These are phyloP conservation scores for Solenopsis invicta DNA, from an alignment of 1,140 invertebrate species.

Conservation along the genomic window DNA sequence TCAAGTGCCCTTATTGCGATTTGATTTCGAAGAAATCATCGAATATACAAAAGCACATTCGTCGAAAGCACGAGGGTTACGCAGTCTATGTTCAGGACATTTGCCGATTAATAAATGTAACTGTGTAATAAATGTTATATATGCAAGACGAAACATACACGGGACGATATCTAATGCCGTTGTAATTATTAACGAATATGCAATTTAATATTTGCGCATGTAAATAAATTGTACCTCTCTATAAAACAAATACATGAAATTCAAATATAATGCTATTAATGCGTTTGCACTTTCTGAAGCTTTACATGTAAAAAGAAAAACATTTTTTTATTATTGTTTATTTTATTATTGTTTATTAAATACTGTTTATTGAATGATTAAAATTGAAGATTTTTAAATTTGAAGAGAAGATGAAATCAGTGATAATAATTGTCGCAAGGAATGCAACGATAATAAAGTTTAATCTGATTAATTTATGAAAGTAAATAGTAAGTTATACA, in stretches of 20 bases:
- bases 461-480: background rate
- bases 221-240: background rate
- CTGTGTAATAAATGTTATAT: background rate
- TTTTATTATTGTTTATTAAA: background rate
- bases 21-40: conserved; percentile 84
- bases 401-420: background rate
- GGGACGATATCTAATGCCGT: background rate
- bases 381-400: conserved; percentile 3
- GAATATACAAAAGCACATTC: conserved; percentile 81
- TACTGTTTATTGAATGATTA: background rate
- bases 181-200: background rate
- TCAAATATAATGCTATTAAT: background rate
- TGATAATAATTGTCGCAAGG: background rate
- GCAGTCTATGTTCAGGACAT: conserved; percentile 75
- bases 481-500: background rate
- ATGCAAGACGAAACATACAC: background rate
- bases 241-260: conserved; percentile 10
- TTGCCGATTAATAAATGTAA: background rate
- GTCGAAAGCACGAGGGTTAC: conserved; percentile 73
- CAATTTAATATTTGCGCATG: background rate
- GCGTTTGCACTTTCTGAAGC: background rate
- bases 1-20: conserved; percentile 87
- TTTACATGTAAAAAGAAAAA: background rate
- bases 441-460: background rate
- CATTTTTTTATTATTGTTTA: background rate